Conservation (phyloP, 2,888 invertebrate genomes). For the Oscheius sp. region DNA sequence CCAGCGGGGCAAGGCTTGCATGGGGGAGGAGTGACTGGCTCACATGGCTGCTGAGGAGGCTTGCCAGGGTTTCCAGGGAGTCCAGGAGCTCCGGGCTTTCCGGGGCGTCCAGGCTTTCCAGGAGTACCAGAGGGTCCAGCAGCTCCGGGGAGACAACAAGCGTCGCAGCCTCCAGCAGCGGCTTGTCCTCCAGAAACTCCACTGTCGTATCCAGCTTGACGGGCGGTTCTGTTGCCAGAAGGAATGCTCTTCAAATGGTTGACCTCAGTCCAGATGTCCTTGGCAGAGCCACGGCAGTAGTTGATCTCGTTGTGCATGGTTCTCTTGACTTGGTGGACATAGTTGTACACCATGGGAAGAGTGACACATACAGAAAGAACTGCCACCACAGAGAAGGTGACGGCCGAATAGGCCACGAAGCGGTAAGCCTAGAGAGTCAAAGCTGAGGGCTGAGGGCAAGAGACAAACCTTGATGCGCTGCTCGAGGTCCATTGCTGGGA, state of each 20-base stretch:
- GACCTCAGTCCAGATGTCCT: constrained; percentile 58
- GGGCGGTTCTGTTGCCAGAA: constrained; percentile 56
- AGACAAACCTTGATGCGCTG: constrained; percentile 42
- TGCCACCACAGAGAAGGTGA: constrained; percentile 56
- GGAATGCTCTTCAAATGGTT: constrained; percentile 56
- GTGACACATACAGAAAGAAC: constrained; percentile 57
- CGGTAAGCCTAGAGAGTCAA: constrained; percentile 41
- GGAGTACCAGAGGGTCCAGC: constrained; percentile 55
- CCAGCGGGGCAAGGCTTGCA: constrained; percentile 62
- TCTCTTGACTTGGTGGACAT: constrained; percentile 66
- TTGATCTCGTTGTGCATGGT: constrained; percentile 68
- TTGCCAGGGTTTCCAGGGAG: constrained; percentile 59
- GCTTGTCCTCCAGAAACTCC: constrained; percentile 34
- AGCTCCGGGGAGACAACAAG: constrained; percentile 62
- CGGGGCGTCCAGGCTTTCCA: constrained; percentile 55
- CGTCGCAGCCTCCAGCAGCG: constrained; percentile 57
- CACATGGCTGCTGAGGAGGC: constrained; percentile 63
- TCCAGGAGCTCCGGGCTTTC: constrained; percentile 55
- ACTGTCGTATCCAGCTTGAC: constrained; percentile 39
- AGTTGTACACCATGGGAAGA: constrained; percentile 69
- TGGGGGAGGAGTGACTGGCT: constrained; percentile 62
- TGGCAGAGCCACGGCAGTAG: constrained; percentile 66
- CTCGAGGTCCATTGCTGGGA: constrained; percentile 48
- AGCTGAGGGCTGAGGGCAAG: neutral
- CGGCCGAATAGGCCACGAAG: constrained; percentile 57